Evolutionary conservation across 2,797 vertebrate genomes (phyloP), one percentile per base, ranked within the genome.

Genomic region (Gallinago stenura): DNA sequence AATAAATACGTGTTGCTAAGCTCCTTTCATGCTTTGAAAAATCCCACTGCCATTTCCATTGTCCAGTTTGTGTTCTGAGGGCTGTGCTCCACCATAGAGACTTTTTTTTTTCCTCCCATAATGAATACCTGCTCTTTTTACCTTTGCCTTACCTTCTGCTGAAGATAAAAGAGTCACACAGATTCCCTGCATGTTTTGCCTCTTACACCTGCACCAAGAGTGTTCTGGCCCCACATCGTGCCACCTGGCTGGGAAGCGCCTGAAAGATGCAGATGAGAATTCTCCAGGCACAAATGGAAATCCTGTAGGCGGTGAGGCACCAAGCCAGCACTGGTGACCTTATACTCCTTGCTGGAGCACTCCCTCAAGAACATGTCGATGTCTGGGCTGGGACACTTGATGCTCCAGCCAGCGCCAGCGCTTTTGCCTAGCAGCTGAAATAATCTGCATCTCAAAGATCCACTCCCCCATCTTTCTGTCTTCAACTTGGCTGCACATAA

Each of bases 1-100:
- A 97, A 93, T 97, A 97, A 97, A 97, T 94, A 96, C 0, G 1
- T 37, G 90, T 97, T 96, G 96, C 97, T 97, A 97, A 92, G 97
- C 58, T 96, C 95, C 95, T 75, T 76, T 69, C 28, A 21, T 54
- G 58, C 78, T 93, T 76, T 83, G 71, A 90, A 92, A 94, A 92
- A 68, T 43, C 64, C 57, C 54, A 84, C 41, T 95, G 91, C 68
- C 1, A 0, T 91, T 96, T 94, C 85, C 69, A 93, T 95, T 96
- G 92, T 96, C 46, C 58, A 90, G 31, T 83, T 81, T 92, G 57
- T 90, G 77, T 73, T 96, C 89, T 85, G 54, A 91, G 57, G 87
- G 54, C 70, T 87, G 33, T 82, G 73, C 83, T 94, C 84, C n/a
- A n/a, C 33, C 57, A 54, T 25, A 51, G 60, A 46, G 22, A 16